phyloP scores from a whole-genome alignment of 1,140 invertebrate species.

The Sinella curviseta region DNA sequence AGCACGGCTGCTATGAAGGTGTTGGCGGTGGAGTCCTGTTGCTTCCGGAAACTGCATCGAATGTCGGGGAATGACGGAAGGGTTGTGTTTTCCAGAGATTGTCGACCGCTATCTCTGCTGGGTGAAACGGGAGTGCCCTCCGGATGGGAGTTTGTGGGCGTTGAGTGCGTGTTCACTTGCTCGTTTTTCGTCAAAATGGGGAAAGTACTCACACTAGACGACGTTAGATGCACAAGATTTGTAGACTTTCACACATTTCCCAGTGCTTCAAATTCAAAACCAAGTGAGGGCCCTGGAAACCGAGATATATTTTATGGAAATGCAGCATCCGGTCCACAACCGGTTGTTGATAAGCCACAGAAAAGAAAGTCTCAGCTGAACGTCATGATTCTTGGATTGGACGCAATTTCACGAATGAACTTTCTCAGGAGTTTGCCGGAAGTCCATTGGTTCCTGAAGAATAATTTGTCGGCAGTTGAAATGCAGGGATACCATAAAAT shows the following conservation, averaged over 20 bases:
- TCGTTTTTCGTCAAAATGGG: too few relatives aligned
- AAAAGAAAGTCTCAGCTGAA: conserved; percentile 55
- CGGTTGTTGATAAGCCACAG: neutral
- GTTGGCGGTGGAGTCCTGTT: neutral
- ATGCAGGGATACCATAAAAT: conserved; percentile 76
- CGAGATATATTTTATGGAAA: neutral
- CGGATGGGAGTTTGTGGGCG: neutral
- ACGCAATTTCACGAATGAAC: conserved; percentile 81
- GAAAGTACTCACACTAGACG: too few relatives aligned
- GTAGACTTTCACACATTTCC: neutral
- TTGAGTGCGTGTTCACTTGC: too few relatives aligned
- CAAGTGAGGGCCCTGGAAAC: neutral
- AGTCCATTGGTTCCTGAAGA: conserved; percentile 63
- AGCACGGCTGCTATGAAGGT: neutral
- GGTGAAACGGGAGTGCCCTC: neutral
- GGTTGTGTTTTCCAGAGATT: neutral
- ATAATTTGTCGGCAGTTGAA: conserved; percentile 65
- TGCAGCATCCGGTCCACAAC: neutral
- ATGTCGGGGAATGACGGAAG: neutral
- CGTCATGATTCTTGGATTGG: conserved; percentile 78
- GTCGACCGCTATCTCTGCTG: neutral
- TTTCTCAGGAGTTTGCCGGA: conserved; percentile 77
- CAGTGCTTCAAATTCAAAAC: neutral
- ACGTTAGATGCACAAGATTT: too few relatives aligned
- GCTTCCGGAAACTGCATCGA: neutral